Evolutionary conservation across 2,113 vertebrate species (phyloP).

Genomic region (Campylorhamphus procurvoides): DNA sequence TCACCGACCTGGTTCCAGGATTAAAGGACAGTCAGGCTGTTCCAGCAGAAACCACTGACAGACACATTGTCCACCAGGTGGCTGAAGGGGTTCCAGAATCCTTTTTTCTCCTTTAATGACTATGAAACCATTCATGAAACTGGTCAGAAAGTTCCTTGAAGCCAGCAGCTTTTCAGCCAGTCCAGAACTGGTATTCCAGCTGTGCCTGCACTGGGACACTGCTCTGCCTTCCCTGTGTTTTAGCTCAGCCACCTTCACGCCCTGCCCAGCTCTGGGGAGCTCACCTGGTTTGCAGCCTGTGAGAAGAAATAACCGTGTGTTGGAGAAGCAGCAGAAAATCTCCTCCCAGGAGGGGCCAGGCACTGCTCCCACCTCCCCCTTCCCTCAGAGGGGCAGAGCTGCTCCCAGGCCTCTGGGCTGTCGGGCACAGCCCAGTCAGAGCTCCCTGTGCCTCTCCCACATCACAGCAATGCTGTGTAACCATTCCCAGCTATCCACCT

Average conservation of each 20-base stretch:
- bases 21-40: neutral
- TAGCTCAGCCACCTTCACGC: neutral
- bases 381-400: neutral
- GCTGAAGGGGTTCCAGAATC: too few relatives aligned
- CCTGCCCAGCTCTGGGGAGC: neutral
- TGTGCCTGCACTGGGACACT: neutral
- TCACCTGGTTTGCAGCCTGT: neutral
- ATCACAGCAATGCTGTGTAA: neutral
- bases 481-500: neutral
- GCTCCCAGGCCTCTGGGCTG: neutral
- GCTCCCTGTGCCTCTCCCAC: neutral
- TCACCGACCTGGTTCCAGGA: neutral
- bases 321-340: neutral
- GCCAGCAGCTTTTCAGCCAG: neutral
- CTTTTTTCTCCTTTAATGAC: neutral
- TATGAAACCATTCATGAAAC: neutral
- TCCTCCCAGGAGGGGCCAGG: neutral
- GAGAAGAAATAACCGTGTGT: neutral
- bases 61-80: neutral
- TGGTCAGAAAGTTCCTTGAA: neutral
- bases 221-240: neutral
- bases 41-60: neutral
- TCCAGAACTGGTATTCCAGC: neutral
- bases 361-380: neutral
- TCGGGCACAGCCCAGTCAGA: too few relatives aligned